These are phyloP conservation scores for Drosophila seclusa DNA, from an alignment of 2,888 invertebrate genomes.

Conservation along the genomic window DNA sequence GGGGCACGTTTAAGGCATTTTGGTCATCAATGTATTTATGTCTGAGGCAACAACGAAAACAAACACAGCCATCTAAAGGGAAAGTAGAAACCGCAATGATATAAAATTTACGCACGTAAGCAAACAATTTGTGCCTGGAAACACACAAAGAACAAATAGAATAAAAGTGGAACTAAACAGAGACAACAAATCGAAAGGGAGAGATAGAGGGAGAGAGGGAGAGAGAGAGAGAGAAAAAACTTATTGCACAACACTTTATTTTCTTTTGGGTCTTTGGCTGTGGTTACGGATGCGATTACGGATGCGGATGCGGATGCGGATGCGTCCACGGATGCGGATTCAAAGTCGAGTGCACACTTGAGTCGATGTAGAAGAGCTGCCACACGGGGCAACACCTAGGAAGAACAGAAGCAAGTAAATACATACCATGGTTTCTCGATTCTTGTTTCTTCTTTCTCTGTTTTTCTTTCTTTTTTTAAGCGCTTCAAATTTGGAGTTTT, in stretches of 20 bases:
- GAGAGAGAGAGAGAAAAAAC: neutral
- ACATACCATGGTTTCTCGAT: conserved; percentile 44
- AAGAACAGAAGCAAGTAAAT: conserved; percentile 2
- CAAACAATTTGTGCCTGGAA: conserved; percentile 57
- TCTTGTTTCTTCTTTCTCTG: neutral
- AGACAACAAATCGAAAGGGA: neutral
- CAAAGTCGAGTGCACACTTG: conserved; percentile 74
- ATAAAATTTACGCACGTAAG: conserved; percentile 70
- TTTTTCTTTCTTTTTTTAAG: conserved; percentile 21
- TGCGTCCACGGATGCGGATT: conserved; percentile 59
- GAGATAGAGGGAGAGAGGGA: no score
- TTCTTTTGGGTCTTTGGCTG: conserved; percentile 13
- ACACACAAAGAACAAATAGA: conserved; percentile 11
- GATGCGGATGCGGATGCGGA: conserved; percentile 52
- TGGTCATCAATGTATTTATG: conserved; percentile 25
- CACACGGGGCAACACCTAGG: conserved; percentile 32
- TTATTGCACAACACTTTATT: conserved; percentile 25
- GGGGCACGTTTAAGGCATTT: conserved; percentile 29
- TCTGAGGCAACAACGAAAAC: neutral
- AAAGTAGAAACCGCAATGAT: conserved; percentile 55
- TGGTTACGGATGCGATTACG: conserved; percentile 35
- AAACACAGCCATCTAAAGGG: neutral
- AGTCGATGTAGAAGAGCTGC: conserved; percentile 51
- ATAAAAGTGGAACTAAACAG: conserved; percentile 18
- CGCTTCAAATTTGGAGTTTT: conserved; percentile 28